Percentiles rank a stretch among this genome's conserved stretches.
Evolutionary conservation across 2,888 invertebrate genomes (phyloP).

Genomic region (Lasioglossum pauxillum): DNA sequence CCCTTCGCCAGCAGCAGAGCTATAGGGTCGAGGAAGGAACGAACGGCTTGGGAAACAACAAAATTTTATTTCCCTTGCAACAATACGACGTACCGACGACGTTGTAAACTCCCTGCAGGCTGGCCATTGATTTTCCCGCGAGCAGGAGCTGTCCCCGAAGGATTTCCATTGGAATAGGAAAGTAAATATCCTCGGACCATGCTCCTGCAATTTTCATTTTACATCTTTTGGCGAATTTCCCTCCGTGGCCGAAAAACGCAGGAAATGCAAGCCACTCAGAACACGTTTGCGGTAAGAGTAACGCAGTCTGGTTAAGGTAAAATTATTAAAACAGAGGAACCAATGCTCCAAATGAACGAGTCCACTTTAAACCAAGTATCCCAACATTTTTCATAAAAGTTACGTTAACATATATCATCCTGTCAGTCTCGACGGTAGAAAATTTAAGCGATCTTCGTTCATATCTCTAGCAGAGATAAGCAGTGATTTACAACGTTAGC

Average conservation of each 20-base stretch:
- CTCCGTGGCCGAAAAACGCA: neutral
- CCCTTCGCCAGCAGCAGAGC: neutral
- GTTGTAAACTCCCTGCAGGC: neutral
- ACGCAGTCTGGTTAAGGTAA: neutral
- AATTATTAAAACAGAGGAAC: neutral
- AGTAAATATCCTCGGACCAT: neutral
- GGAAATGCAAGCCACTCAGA: neutral
- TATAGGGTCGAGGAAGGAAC: neutral
- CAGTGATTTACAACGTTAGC: neutral
- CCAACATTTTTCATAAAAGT: neutral
- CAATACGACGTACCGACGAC: neutral
- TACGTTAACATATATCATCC: neutral
- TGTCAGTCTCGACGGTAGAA: neutral
- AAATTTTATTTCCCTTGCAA: constrained; percentile 8
- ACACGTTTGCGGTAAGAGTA: neutral
- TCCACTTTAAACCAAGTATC: neutral
- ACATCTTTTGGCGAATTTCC: neutral
- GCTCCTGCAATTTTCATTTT: neutral
- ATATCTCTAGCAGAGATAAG: neutral
- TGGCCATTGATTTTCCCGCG: neutral
- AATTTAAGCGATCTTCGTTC: neutral
- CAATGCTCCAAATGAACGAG: neutral
- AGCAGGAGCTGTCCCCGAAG: neutral
- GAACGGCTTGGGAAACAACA: neutral
- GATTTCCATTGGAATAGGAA: neutral